Conservation (phyloP, 2,888 invertebrate genomes). For the Ophioninae sp. region DNA sequence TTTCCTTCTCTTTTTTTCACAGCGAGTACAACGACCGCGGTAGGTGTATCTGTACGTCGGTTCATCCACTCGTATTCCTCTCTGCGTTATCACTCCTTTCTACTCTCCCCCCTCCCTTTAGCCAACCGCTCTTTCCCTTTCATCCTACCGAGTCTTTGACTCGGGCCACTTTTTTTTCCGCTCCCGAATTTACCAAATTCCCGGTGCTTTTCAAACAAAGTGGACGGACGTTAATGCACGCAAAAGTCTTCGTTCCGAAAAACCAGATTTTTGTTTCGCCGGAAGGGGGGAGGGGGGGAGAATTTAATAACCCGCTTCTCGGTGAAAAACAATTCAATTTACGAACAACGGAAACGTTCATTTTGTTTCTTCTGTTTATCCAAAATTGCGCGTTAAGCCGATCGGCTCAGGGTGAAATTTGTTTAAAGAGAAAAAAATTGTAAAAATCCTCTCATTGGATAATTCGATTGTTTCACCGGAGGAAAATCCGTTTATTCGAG, state of each 20-base stretch:
- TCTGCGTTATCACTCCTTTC: slow-evolving; percentile 35
- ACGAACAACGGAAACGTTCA: too few species aligned
- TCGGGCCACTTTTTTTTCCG: slow-evolving; percentile 26
- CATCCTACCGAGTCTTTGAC: slow-evolving; percentile 45
- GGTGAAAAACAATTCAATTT: too few species aligned
- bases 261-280: not conserved
- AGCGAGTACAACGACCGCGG: slow-evolving; percentile 49
- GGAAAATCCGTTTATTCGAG: too few species aligned
- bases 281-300: too few species aligned
- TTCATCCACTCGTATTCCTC: slow-evolving; percentile 46
- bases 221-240: not conserved
- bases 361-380: too few species aligned
- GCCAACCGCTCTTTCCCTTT: slow-evolving; percentile 1
- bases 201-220: not conserved
- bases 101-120: not conserved
- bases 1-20: slow-evolving; percentile 39
- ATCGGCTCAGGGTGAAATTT: too few species aligned
- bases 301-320: too few species aligned
- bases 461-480: too few species aligned
- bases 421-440: too few species aligned
- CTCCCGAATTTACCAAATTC: slow-evolving; percentile 21
- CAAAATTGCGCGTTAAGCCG: too few species aligned
- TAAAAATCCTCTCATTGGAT: too few species aligned
- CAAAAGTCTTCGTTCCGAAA: not conserved
- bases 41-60: slow-evolving; percentile 29